These are phyloP conservation scores for Caenorhabditis auriculariae DNA, from an alignment of 2,888 invertebrate species.

Conservation along the genomic window DNA sequence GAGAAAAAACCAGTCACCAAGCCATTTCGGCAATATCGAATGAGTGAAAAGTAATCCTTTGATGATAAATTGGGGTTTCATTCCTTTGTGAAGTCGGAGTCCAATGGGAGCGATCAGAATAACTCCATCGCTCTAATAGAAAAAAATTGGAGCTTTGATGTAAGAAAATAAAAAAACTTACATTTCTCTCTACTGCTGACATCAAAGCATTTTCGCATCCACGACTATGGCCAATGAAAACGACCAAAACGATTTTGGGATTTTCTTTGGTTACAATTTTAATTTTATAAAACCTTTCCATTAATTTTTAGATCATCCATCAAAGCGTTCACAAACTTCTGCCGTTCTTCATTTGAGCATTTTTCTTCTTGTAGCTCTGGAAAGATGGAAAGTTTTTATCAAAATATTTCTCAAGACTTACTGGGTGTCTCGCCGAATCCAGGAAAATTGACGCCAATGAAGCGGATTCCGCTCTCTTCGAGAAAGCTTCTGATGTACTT, in stretches of 20 bases:
- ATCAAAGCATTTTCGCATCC: constrained; percentile 41
- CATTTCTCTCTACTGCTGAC: constrained; percentile 14
- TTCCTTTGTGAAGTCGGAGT: constrained; percentile 33
- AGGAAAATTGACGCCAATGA: constrained; percentile 47
- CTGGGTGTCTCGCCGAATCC: constrained; percentile 28
- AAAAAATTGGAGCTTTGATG: not conserved
- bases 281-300: too few relatives aligned
- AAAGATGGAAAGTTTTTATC: not conserved
- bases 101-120: constrained; percentile 39
- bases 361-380: constrained; percentile 10
- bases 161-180: too few relatives aligned
- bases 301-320: constrained; percentile 20
- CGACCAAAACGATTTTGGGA: too few relatives aligned
- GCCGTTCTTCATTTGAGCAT: constrained; percentile 29
- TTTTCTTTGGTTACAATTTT: too few relatives aligned
- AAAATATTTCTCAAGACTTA: not conserved
- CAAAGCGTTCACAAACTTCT: constrained; percentile 33
- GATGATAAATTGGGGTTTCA: constrained; percentile 20
- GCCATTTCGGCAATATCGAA: constrained; percentile 7
- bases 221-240: constrained; percentile 34
- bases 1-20: constrained; percentile 9
- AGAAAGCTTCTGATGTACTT: constrained; percentile 40
- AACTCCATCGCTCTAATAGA: constrained; percentile 14
- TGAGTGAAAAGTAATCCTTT: constrained; percentile 2
- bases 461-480: constrained; percentile 26